Evolutionary conservation across 2,888 invertebrate species (phyloP), one percentile per base, ranked within the genome.

Genomic region (Allolobophora icterica): DNA sequence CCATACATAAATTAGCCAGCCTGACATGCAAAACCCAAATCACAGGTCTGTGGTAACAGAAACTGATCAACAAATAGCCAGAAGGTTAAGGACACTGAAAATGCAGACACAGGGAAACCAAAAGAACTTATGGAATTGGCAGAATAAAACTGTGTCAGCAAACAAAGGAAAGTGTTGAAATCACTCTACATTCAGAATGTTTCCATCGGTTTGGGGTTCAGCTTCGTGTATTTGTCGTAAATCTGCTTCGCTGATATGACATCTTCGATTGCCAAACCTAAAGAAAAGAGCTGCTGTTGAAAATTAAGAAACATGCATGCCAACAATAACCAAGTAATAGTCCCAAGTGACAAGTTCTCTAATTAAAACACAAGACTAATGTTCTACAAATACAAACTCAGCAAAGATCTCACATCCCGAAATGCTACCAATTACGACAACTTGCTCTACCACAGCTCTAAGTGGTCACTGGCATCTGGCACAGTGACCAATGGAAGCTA

Each of bases 201-300:
- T n/a, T 1, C 15, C 52, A 71, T 17, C 71, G 71, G 30, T 5
- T 30, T n/a, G 15, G 30, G 30, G n/a, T 71, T n/a, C 71, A 30
- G n/a, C 71, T 71, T 71, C n/a, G 71, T 71, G 71, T n/a, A 71
- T n/a, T 71, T 71, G 71, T 95, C 94, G 92, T 96, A 96, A 34
- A 97, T 95, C 40, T 96, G 95, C 93, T 96, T 96, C 3, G 96
- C 97, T 90, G 96, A 95, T 58, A 96, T 96, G 52, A 96, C 96
- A 94, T 97, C 97, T 94, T 97, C 96, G 0, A 96, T 95, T 0
- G 96, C 96, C 96, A 97, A 96, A 84, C 97, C 97, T 96, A 93
- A 90, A 94, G 95, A 93, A 92, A 92, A 90, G 58, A 45, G 34
- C 17, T 90, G 13, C 52, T 42, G 24, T 30, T 71, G 8, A 19